A percentile compares a stretch with the other conserved stretches of the same genome.
phyloP scores from a whole-genome alignment of 2,797 vertebrate genomes.

The Acanthopagrus latus region DNA sequence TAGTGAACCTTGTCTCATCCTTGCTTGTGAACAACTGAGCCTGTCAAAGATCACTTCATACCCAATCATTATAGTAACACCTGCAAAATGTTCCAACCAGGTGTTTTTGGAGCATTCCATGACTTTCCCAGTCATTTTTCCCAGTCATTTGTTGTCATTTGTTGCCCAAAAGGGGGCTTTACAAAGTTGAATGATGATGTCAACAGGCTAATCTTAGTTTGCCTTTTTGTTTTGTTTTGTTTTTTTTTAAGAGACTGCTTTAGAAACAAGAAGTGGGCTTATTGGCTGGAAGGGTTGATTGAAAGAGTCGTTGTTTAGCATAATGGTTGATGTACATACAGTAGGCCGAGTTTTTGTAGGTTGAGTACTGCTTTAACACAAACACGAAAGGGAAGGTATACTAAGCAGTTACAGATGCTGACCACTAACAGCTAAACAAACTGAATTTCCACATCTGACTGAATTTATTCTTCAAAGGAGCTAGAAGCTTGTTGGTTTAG shows the following conservation, averaged over 20 bases:
- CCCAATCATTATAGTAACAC: no score
- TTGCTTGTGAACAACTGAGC: no score
- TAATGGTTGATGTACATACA: no score
- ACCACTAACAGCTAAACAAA: neutral
- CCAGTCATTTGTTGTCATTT: neutral
- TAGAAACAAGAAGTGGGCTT: neutral
- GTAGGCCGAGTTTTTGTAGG: neutral
- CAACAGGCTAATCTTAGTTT: neutral
- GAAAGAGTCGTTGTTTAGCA: neutral
- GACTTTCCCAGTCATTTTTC: no score
- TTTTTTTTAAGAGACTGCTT: no score
- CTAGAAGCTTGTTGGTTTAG: conserved; percentile 19
- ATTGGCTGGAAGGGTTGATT: neutral
- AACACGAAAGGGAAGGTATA: neutral
- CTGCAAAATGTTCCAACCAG: no score
- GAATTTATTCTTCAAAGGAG: neutral
- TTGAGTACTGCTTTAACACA: neutral
- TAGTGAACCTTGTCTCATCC: no score
- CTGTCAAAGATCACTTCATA: no score
- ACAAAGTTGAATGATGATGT: neutral
- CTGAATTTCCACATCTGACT: neutral
- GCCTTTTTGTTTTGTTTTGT: no score
- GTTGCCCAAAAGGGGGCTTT: neutral
- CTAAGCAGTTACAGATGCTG: neutral
- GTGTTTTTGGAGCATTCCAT: no score